Conservation (phyloP, 2,888 invertebrate genomes). For the Nesidiocoris tenuis region DNA sequence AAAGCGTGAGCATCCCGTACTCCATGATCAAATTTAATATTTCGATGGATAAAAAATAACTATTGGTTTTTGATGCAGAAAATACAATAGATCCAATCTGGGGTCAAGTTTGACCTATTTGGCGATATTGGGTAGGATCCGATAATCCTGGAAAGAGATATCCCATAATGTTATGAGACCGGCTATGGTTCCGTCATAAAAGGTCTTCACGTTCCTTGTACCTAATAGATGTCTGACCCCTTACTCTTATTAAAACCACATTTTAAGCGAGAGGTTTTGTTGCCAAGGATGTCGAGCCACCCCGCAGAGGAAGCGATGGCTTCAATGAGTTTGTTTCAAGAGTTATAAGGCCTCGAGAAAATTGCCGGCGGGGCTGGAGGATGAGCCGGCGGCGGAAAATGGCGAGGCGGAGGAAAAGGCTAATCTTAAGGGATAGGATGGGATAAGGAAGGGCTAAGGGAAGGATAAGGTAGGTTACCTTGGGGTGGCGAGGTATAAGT, state of each 20-base stretch:
- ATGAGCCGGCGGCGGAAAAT: neutral
- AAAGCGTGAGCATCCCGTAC: too few relatives aligned
- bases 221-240: conserved; percentile 18
- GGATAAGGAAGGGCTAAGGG: too few relatives aligned
- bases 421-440: too few relatives aligned
- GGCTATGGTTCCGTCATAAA: neutral
- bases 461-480: neutral
- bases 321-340: conserved; percentile 17
- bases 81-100: too few relatives aligned
- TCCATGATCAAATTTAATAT: too few relatives aligned
- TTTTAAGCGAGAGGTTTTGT: conserved; percentile 18
- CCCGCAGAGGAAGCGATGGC: neutral
- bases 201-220: conserved; percentile 3
- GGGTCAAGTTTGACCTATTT: too few relatives aligned
- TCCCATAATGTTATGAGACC: neutral
- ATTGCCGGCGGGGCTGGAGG: neutral
- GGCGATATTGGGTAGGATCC: too few relatives aligned
- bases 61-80: too few relatives aligned
- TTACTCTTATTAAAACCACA: conserved; percentile 33
- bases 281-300: neutral
- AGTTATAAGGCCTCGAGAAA: conserved; percentile 14
- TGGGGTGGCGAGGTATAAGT: too few relatives aligned
- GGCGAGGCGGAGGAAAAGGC: neutral
- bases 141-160: neutral
- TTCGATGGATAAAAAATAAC: too few relatives aligned